phyloP scores from a whole-genome alignment of 2,113 vertebrate genomes.

The Himantopus leucocephalus region DNA sequence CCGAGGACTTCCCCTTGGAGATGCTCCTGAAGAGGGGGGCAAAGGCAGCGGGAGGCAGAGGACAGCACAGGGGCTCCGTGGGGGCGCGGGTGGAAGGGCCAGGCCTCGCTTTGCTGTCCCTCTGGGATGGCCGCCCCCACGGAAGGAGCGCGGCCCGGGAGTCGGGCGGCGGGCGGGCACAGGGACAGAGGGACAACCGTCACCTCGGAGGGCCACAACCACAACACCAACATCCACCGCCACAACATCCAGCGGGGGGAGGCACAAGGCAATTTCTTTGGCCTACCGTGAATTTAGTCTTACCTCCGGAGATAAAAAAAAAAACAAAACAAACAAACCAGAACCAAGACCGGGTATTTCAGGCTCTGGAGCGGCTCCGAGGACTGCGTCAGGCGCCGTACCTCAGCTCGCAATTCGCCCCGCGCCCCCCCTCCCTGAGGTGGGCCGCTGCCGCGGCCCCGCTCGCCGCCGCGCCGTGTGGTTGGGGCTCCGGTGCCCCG shows the following conservation, averaged over 20 bases:
- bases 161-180: fast-evolving
- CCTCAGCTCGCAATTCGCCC: fast-evolving
- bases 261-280: no score
- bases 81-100: background rate
- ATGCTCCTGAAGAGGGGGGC: fast-evolving
- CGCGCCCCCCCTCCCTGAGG: fast-evolving
- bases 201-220: background rate
- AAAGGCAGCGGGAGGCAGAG: background rate
- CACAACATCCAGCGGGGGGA: fast-evolving
- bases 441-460: background rate
- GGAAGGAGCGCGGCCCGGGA: background rate
- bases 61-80: fast-evolving
- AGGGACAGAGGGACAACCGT: no score
- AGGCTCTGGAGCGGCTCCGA: background rate
- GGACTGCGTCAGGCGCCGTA: fast-evolving
- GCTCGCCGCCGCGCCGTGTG: no score
- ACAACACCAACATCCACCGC: no score
- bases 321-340: background rate
- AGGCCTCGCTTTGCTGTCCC: fast-evolving
- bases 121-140: fast-evolving
- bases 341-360: no score
- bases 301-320: background rate
- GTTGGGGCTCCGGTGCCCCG: background rate
- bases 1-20: background rate
- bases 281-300: background rate